Conservation (phyloP, 2,888 invertebrate species). For the Junonia oenone region DNA sequence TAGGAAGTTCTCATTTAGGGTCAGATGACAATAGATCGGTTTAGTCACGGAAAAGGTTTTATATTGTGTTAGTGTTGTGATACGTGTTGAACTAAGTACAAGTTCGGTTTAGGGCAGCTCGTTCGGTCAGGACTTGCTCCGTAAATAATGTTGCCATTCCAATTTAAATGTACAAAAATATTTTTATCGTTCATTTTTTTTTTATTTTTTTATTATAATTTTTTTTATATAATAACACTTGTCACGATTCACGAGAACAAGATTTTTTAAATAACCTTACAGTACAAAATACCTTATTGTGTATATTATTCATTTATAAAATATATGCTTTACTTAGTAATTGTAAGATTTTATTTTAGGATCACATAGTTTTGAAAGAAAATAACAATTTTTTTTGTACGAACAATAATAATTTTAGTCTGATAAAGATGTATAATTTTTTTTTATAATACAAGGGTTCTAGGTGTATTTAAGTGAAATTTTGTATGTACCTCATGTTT, state of each 20-base stretch:
- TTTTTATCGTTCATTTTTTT: conserved; percentile 16
- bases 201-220: too few species aligned
- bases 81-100: conserved; percentile 17
- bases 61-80: neutral
- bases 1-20: conserved; percentile 2
- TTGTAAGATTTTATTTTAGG: conserved; percentile 44
- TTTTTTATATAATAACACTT: neutral
- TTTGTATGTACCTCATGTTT: conserved; percentile 56
- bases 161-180: conserved; percentile 35
- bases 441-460: conserved; percentile 26
- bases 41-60: conserved; percentile 7
- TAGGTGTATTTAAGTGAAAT: conserved; percentile 50
- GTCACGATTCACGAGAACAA: conserved; percentile 17
- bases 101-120: conserved; percentile 42
- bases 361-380: conserved; percentile 42
- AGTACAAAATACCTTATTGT: conserved; percentile 75
- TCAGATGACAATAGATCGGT: too few species aligned
- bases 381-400: conserved; percentile 44
- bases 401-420: conserved; percentile 50
- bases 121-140: conserved; percentile 37
- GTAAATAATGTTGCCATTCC: conserved; percentile 43
- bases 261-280: conserved; percentile 53
- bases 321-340: conserved; percentile 74
- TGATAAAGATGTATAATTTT: conserved; percentile 41
- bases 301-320: conserved; percentile 63